A percentile compares a stretch with the other conserved stretches of the same genome.
phyloP scores from a whole-genome alignment of 2,113 vertebrate genomes.

The Corydoras maculifer region DNA sequence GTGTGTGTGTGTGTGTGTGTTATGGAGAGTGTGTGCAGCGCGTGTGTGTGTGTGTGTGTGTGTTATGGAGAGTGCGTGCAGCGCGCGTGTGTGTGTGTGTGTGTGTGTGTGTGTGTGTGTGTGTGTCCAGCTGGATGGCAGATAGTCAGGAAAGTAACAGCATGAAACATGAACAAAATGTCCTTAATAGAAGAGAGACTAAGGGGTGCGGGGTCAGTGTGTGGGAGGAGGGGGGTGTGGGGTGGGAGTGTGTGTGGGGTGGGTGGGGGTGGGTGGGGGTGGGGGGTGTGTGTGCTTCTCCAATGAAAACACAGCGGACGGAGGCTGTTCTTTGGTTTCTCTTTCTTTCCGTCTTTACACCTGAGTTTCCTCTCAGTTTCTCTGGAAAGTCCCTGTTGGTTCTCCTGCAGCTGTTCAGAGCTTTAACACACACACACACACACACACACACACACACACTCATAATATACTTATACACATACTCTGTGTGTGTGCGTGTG shows the following conservation, averaged over 20 bases:
- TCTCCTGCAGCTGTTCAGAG: slow-evolving; percentile 23
- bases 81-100: too few relatives aligned
- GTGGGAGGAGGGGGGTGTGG: too few relatives aligned
- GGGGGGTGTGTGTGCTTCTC: too few relatives aligned
- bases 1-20: background rate
- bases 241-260: too few relatives aligned
- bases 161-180: slow-evolving; percentile 32
- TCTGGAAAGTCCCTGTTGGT: slow-evolving; percentile 43
- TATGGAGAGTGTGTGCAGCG: too few relatives aligned
- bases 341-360: background rate
- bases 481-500: too few relatives aligned
- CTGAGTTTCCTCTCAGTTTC: slow-evolving; percentile 17
- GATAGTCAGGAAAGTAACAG: slow-evolving; percentile 1
- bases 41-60: too few relatives aligned
- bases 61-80: too few relatives aligned
- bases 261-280: too few relatives aligned
- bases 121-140: slow-evolving; percentile 36
- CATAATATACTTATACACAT: too few relatives aligned
- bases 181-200: slow-evolving; percentile 18
- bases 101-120: background rate
- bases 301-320: too few relatives aligned
- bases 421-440: slow-evolving; percentile 13
- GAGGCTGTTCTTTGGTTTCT: too few relatives aligned
- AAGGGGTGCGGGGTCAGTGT: background rate
- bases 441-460: slow-evolving; percentile 5